A percentile compares a stretch with the other conserved stretches of the same genome.
Evolutionary conservation across 2,888 invertebrate genomes (phyloP).

Genomic region (Emmelina monodactyla): DNA sequence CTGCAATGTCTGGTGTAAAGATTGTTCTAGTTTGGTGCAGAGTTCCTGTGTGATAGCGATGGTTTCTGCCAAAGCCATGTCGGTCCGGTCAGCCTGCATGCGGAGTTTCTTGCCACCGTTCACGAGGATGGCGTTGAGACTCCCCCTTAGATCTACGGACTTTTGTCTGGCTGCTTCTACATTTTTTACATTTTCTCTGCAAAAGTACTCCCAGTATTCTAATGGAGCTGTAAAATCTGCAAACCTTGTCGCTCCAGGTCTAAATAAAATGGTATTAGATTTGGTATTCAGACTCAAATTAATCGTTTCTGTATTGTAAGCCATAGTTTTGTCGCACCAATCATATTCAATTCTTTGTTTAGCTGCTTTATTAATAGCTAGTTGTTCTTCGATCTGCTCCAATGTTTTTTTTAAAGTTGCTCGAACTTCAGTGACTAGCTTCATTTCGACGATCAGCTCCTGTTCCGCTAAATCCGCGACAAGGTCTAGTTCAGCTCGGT

Average conservation of each 20-base stretch:
- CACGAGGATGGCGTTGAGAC: constrained; percentile 75
- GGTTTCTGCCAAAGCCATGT: constrained; percentile 76
- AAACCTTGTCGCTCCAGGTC: constrained; percentile 81
- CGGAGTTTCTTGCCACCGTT: constrained; percentile 83
- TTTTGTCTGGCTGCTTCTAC: constrained; percentile 79
- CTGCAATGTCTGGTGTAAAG: constrained; percentile 72
- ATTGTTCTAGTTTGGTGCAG: constrained; percentile 73
- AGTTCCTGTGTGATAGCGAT: constrained; percentile 81
- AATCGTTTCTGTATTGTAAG: constrained; percentile 77
- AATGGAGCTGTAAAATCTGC: constrained; percentile 73
- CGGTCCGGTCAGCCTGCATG: constrained; percentile 83
- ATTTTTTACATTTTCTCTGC: constrained; percentile 77
- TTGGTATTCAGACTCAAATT: constrained; percentile 74
- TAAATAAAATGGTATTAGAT: constrained; percentile 76
- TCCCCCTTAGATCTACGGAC: constrained; percentile 75
- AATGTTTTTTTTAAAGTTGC: constrained; percentile 68
- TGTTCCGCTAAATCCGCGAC: constrained; percentile 80
- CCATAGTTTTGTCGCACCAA: constrained; percentile 89
- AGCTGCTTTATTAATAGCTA: constrained; percentile 77
- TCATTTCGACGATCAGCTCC: constrained; percentile 77
- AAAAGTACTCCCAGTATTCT: constrained; percentile 86
- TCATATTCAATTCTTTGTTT: constrained; percentile 87
- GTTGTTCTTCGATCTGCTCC: constrained; percentile 73
- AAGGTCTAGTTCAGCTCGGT: constrained; percentile 75
- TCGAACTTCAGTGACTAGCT: constrained; percentile 74